Base-by-base conservation (phyloP, 2,888 invertebrate species). In the Galerucella pusilla region DNA sequence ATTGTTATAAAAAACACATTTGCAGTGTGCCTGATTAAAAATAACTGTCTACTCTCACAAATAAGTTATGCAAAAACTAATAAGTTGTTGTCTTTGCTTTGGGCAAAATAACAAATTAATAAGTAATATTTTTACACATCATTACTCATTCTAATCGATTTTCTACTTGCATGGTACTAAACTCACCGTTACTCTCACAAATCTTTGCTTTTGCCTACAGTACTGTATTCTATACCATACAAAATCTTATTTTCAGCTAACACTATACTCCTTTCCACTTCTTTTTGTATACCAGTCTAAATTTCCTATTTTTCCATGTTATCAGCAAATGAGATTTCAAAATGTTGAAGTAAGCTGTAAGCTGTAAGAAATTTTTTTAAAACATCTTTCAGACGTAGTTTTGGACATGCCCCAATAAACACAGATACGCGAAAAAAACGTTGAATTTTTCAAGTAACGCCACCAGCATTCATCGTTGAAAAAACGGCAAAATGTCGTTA, bases 181-280 rank as follows among this genome's bases (percentile, higher is more conserved):
- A 49, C 16, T 46, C 64, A 65, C 63, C 63, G 64, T 65, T 46
- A 65, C 64, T 46, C 46, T 10, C 42, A 42, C 11, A 63, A 35
- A 35, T 35, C 14, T 61, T 61, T 35, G 61, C 61, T 61, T 61
- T 35, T 35, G 61, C 35, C 61, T 60, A 60, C 7, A 9, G 60
- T 28, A 28, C 60, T 60, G 7, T 60, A 25, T 2, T 20, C 16
- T 16, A 20, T 54, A 16, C 57, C 20, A 57, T 16, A 10, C 7
- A 42, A 7, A 42, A 42, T 42, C 35, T 42, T 42, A 42, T 9
- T 42, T 42, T 42, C 35, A 42, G 35, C 35, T 42, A 42, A 42
- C 6, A 42, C 1, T 42, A 42, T 42, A 42, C 35, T 42, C 35
- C 35, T 42, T 42, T 42, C 35, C 35, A 42, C 7, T 42, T 42